phyloP scores from a whole-genome alignment of 2,113 vertebrate species.

The Phalacrocorax brasilianus region DNA sequence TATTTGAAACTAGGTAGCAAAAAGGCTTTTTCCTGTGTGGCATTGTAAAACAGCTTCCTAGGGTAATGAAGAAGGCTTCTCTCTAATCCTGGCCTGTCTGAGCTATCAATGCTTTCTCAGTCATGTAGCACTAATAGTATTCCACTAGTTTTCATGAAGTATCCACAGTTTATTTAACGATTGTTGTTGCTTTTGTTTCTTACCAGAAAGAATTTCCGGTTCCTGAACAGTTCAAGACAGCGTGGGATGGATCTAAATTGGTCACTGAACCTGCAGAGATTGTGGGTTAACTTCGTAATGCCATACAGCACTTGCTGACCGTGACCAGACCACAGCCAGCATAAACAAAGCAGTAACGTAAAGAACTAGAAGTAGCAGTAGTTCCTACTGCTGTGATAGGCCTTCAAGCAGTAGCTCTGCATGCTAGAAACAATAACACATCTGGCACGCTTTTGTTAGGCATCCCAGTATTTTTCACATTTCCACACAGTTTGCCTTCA shows the following conservation, averaged over 20 bases:
- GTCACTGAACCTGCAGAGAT: slow-evolving; percentile 96
- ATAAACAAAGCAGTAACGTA: slow-evolving; percentile 23
- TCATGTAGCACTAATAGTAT: slow-evolving; percentile 16
- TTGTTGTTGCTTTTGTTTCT: slow-evolving; percentile 58
- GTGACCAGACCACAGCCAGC: background rate
- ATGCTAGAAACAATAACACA: slow-evolving; percentile 8
- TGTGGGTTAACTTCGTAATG: slow-evolving; percentile 77
- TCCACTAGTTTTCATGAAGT: slow-evolving; percentile 33
- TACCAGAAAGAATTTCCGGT: slow-evolving; percentile 94
- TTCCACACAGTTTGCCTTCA: slow-evolving; percentile 59
- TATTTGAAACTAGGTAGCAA: slow-evolving; percentile 10
- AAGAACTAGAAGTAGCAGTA: slow-evolving; percentile 57
- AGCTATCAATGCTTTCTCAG: slow-evolving; percentile 23
- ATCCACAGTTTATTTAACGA: slow-evolving; percentile 32
- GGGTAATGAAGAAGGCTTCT: slow-evolving; percentile 27
- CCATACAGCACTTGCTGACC: background rate
- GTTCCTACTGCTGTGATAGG: slow-evolving; percentile 35
- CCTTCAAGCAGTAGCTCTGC: slow-evolving; percentile 41
- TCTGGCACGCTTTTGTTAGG: slow-evolving; percentile 46
- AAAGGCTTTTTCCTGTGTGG: slow-evolving; percentile 21
- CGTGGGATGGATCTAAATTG: slow-evolving; percentile 92
- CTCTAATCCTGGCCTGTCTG: slow-evolving; percentile 19
- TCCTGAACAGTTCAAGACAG: slow-evolving; percentile 97
- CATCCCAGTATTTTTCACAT: slow-evolving; percentile 3
- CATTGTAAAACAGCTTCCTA: slow-evolving; percentile 41